Conservation (phyloP, 30 jellyfish, hydroid and myxozoan genomes). For the Sanderia malayensis region DNA sequence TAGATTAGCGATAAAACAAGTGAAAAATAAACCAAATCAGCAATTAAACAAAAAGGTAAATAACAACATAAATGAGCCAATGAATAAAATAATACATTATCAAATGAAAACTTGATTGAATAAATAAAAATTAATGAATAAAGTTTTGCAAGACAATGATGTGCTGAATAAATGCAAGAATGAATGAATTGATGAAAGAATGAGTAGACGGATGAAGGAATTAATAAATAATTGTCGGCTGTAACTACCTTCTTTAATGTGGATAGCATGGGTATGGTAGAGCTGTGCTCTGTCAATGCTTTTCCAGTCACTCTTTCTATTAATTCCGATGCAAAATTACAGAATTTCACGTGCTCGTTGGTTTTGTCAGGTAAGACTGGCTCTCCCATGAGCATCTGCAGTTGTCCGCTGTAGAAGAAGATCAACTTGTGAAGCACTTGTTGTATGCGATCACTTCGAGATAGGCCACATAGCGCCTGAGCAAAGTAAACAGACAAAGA, state of each 20-base stretch:
- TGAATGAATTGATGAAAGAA: too few species aligned
- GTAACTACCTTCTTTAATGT: constrained; percentile 69
- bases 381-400: constrained; percentile 82
- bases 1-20: too few species aligned
- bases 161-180: too few species aligned
- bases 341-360: constrained; percentile 61
- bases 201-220: too few species aligned
- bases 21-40: too few species aligned
- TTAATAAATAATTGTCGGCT: too few species aligned
- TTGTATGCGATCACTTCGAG: constrained; percentile 71
- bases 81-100: too few species aligned
- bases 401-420: constrained; percentile 62
- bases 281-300: constrained; percentile 46
- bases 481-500: background rate
- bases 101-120: too few species aligned
- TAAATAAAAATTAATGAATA: too few species aligned
- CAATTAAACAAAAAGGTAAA: too few species aligned
- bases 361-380: constrained; percentile 79
- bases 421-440: constrained; percentile 84
- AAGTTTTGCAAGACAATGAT: too few species aligned
- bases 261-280: constrained; percentile 71
- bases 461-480: constrained; percentile 76
- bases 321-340: constrained; percentile 66
- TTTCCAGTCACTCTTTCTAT: constrained; percentile 83
- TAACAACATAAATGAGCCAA: too few species aligned